These are phyloP conservation scores for Galerucella calmariensis DNA, from an alignment of 2,888 invertebrate species.

Conservation along the genomic window DNA sequence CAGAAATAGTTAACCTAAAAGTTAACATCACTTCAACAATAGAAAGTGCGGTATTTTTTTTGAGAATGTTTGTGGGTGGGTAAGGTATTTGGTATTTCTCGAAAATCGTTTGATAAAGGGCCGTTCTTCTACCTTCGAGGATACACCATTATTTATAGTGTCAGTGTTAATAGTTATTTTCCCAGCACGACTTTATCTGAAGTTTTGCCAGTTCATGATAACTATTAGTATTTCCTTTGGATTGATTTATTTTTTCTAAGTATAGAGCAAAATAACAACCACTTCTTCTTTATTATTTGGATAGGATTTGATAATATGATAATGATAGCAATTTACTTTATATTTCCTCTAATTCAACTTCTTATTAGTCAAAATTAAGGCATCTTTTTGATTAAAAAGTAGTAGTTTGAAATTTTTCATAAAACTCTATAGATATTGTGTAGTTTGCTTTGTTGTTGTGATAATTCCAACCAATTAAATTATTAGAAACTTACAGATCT, in stretches of 20 bases:
- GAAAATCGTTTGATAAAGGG: conserved; percentile 32
- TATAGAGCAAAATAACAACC: neutral
- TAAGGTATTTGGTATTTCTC: conserved; percentile 37
- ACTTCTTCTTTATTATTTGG: neutral
- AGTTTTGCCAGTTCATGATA: conserved; percentile 24
- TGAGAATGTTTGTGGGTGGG: conserved; percentile 36
- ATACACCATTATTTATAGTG: conserved; percentile 39
- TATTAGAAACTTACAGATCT: too few relatives aligned
- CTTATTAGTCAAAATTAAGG: too few relatives aligned
- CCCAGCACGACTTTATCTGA: conserved; percentile 25
- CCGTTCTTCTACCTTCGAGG: conserved; percentile 34
- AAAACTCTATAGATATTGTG: too few relatives aligned
- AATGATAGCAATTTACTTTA: neutral
- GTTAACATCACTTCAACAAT: conserved; percentile 24
- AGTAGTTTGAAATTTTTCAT: too few relatives aligned
- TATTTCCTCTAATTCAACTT: too few relatives aligned
- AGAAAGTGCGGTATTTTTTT: conserved; percentile 19
- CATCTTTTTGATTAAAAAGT: too few relatives aligned
- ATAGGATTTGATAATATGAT: neutral
- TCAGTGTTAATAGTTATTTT: conserved; percentile 37
- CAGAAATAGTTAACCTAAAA: conserved; percentile 13
- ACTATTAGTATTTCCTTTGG: conserved; percentile 14
- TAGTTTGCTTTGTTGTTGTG: too few relatives aligned
- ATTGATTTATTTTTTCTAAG: conserved; percentile 13
- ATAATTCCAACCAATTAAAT: too few relatives aligned